Evolutionary conservation across 2,888 invertebrate species (phyloP), one percentile per base, ranked within the genome.

Genomic region (Pollenia angustigena): DNA sequence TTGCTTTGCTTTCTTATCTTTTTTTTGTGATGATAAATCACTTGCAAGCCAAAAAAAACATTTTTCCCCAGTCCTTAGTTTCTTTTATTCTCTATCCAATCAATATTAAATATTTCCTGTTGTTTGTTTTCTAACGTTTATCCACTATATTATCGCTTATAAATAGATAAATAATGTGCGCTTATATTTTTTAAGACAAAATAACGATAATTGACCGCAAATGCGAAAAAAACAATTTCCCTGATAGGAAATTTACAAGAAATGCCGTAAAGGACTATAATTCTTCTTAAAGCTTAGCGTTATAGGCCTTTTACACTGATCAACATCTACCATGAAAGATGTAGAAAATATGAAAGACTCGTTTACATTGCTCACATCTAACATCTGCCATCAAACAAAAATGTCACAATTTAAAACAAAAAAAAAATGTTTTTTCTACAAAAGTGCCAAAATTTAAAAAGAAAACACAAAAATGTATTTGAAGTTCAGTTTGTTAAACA

Each of bases 161-260:
- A 83, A 72, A 44, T 10, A 54, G 48, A 85, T 79, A 85, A 81
- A 68, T 80, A 50, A 66, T 72, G 32, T 32, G 32, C 32, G 23
- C 62, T 75, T 58, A 48, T 32, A 54, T 56, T 14, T 46, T 64
- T 50, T 75, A 64, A 62, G 52, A n/a, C 62, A 72, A 85, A 50
- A 44, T 68, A 75, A 75, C 50, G 68, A 75, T 75, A 74, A 82
- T 64, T 75, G 82, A 56, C 46, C 48, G 23, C 16, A 46, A 46
- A 62, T 14, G 6, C 12, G 4, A 48, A 48, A 48, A 52, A 10
- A 58, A n/a, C 10, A 10, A 8, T 32, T 69, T 50, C 18, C 18
- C 40, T 32, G 4, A 40, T 68, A 48, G 32, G 68, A 56, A 71
- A 10, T 44, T 44, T 23, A 46, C 11, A 0, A 6, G 4, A 66